A percentile compares a stretch with the other conserved stretches of the same genome.
These are phyloP conservation scores for Sebastes ruberrimus DNA, from an alignment of 2,797 vertebrate species.

Conservation along the genomic window DNA sequence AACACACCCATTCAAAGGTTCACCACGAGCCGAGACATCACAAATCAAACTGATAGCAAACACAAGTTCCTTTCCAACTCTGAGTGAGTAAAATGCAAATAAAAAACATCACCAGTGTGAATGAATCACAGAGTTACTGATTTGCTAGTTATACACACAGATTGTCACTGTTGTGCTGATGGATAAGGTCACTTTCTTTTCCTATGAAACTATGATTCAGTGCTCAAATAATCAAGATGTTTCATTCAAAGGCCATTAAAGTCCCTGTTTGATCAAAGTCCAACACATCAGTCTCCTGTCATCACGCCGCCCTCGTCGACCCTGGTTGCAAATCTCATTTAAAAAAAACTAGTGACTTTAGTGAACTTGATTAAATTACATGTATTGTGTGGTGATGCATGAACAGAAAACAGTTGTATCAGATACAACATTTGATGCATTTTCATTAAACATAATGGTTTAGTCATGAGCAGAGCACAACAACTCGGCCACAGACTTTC, in stretches of 20 bases:
- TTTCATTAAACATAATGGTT: not conserved
- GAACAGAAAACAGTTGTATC: conserved; percentile 1
- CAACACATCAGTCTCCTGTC: conserved; percentile 5
- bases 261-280: conserved; percentile 13
- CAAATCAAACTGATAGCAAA: conserved; percentile 40
- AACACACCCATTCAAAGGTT: conserved; percentile 31
- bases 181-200: conserved; percentile 11
- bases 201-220: conserved; percentile 39
- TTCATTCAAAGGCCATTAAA: conserved; percentile 21
- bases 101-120: conserved; percentile 30
- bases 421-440: not conserved
- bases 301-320: not conserved
- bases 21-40: conserved; percentile 4
- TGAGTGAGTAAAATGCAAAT: conserved; percentile 29
- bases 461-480: not conserved
- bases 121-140: conserved; percentile 56
- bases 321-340: not conserved
- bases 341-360: not conserved
- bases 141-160: conserved; percentile 46
- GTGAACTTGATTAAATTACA: not conserved
- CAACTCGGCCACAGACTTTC: not conserved
- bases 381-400: not conserved
- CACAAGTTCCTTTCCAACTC: conserved; percentile 4
- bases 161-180: conserved; percentile 33
- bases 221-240: conserved; percentile 13